Base-by-base conservation (phyloP, 2,888 invertebrate species). In the Lasioglossum malachurum region DNA sequence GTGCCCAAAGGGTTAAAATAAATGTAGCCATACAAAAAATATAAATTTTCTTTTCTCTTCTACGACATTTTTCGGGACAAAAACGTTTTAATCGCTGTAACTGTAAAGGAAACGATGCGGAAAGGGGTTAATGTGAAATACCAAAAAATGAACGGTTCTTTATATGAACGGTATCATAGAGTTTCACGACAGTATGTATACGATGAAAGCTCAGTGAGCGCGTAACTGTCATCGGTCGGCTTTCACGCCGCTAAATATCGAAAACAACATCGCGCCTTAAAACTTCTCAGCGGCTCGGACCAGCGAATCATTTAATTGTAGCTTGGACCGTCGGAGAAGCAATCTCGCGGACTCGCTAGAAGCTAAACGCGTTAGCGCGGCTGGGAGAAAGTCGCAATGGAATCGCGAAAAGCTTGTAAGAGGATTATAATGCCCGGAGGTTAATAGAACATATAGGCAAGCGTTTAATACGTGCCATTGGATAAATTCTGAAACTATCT, bases 331-430 rank as follows among this genome's bases (percentile, higher is more conserved):
- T 4, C 35, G 12, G 7, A 46, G 74, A 69, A 27, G 60, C 23
- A 41, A 77, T 73, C 74, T 60, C 57, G 35, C 38, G 35, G 69
- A 41, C 46, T n/a, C 49, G 74, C 78, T 75, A 46, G 74, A 71
- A 23, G 73, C 49, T 76, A 46, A 69, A n/a, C 57, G 41, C 67
- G 67, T 86, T 86, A 80, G 64, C 80, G 35, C 46, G 60, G 38
- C 53, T 41, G 23, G 60, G 86, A 87, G 86, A 87, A 85, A 87
- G 86, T 85, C 27, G 69, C 73, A 69, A 77, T 35, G 44, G 75
- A 76, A 74, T 85, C 76, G 85, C 85, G 79, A 85, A 79, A 87
- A 85, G 78, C 79, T 86, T 79, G 31, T 69, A 82, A 85, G 81
- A 85, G 71, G 78, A 82, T 82, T 82, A 82, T 80, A 80, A 79